Percentiles rank a stretch among this genome's conserved stretches.
Evolutionary conservation across 2,113 vertebrate genomes (phyloP).

Genomic region (Bothrops jararaca): DNA sequence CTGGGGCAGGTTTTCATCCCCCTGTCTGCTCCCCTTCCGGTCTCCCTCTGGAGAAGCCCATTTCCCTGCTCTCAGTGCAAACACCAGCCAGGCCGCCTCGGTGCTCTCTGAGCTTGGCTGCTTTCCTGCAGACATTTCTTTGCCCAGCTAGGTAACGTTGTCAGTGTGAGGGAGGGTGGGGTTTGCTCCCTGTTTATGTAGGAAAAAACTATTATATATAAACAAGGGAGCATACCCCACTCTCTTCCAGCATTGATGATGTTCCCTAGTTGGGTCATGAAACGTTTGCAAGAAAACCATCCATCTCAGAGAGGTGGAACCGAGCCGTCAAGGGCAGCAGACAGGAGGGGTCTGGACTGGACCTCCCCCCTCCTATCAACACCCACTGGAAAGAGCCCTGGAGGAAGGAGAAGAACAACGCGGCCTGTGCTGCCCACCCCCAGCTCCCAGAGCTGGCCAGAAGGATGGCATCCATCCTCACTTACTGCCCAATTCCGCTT

Average conservation of each 20-base stretch:
- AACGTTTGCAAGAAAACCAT: neutral
- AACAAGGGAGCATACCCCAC: neutral
- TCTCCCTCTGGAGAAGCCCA: fast-evolving
- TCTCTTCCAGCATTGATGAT: neutral
- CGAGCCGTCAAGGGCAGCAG: neutral
- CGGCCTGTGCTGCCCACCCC: neutral
- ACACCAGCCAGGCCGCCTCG: too few species aligned
- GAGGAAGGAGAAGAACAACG: neutral
- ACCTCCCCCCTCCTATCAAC: neutral
- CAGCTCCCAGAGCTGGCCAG: too few species aligned
- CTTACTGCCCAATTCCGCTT: neutral
- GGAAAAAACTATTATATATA: neutral
- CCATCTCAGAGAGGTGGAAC: neutral
- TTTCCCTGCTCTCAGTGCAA: neutral
- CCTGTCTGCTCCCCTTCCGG: fast-evolving
- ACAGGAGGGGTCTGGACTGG: neutral
- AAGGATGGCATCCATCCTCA: neutral
- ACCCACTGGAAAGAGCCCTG: neutral
- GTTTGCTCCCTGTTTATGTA: neutral
- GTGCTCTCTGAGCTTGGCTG: neutral
- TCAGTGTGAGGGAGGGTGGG: neutral
- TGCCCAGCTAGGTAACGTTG: neutral
- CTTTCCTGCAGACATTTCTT: neutral
- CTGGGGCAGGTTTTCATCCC: neutral
- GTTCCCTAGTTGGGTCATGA: neutral